Base-by-base conservation (phyloP, 2,888 invertebrate species). In the Sisyra terminalis region DNA sequence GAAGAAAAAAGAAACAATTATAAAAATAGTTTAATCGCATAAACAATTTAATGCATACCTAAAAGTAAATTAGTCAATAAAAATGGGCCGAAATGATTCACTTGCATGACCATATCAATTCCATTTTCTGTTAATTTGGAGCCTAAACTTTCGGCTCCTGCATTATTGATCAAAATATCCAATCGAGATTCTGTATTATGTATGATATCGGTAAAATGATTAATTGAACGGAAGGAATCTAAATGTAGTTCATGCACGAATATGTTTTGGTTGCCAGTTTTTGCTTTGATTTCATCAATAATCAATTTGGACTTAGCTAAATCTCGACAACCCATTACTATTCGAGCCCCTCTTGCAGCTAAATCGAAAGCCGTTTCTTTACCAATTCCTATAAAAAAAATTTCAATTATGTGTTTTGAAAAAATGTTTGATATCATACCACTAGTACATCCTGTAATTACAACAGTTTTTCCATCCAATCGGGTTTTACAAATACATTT, bases 401-500 rank as follows among this genome's bases (percentile, higher is more conserved):
- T 30, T 11, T 2, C 11, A 30, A 11, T n/a, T 30, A 30, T 3
- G 11, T 30, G 10, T 30, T 30, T 30, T 30, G 11, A n/a, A 3
- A 3, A n/a, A 30, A n/a, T n/a, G 11, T n/a, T n/a, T n/a, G n/a
- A n/a, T n/a, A n/a, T 24, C 15, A 14, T 40, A 40, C 40, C 40
- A 15, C 14, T 15, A 50, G 84, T 90, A 48, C 87, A 86, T 1
- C 92, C 92, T 10, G 92, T 92, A 11, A 92, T 73, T 7, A 92
- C 72, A 9, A 87, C 84, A 0, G 85, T 86, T 66, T 90, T 89
- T 6, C 87, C 87, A 45, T 82, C 72, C 80, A 92, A 83, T 55
- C 70, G 81, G 32, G 63, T 69, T 46, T 66, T 64, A 49, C 69
- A 70, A 8, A 54, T 63, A 54, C 70, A 71, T 31, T 60, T 47